These are phyloP conservation scores for Drosophila cardini DNA, from an alignment of 1,140 invertebrate species.

Conservation along the genomic window DNA sequence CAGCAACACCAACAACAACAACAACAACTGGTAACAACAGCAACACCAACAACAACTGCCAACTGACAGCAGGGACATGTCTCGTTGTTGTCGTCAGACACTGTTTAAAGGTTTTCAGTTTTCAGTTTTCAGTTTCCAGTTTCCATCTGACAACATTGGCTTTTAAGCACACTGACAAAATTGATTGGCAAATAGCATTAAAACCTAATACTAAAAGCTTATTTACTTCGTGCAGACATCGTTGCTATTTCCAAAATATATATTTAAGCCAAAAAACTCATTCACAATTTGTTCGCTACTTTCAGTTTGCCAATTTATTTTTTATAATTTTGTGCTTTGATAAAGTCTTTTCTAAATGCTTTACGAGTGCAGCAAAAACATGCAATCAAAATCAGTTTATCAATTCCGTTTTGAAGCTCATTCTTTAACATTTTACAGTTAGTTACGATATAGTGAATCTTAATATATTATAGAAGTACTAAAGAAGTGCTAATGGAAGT, in stretches of 20 bases:
- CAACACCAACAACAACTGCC: not conserved
- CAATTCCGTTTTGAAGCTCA: too few relatives aligned
- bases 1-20: constrained; percentile 22
- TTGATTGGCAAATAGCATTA: constrained; percentile 2
- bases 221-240: not conserved
- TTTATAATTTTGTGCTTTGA: too few relatives aligned
- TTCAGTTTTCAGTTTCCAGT: constrained; percentile 39
- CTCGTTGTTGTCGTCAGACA: constrained; percentile 35
- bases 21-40: not conserved
- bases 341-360: too few relatives aligned
- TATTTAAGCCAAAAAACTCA: too few relatives aligned
- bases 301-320: too few relatives aligned
- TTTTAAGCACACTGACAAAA: constrained; percentile 31
- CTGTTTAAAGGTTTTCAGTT: constrained; percentile 46
- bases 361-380: too few relatives aligned
- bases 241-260: not conserved
- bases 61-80: constrained; percentile 33
- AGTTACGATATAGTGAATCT: too few relatives aligned
- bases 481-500: too few relatives aligned
- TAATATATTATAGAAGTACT: too few relatives aligned
- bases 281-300: too few relatives aligned
- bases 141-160: constrained; percentile 33
- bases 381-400: too few relatives aligned
- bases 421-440: too few relatives aligned
- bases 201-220: not conserved